Base-by-base conservation (phyloP, 1,140 invertebrate species). In the Lepidotrigona ventralis region DNA sequence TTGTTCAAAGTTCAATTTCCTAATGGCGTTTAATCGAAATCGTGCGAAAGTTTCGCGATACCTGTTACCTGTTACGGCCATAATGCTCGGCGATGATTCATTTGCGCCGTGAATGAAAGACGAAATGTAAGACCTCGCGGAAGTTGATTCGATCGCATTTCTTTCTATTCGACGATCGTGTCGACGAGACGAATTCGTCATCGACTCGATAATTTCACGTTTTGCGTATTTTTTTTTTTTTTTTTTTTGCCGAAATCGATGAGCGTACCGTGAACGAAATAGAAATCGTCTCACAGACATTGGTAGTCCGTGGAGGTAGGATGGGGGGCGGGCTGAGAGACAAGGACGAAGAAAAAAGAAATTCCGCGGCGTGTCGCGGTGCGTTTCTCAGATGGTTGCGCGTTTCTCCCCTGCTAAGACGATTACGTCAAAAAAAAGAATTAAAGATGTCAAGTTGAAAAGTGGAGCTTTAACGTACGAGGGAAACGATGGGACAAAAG, bases 401-500 rank as follows among this genome's bases (percentile, higher is more conserved):
- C 33, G 33, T 33, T 33, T 53, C 39, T 69, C 58, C n/a, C 56
- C 51, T 56, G 70, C 74, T 91, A 90, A 91, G 91, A 88, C 89
- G 91, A 91, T 91, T 91, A 91, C 64, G 78, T 81, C 79, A 68
- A 78, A 88, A 84, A 83, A 86, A 83, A 85, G 85, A 88, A 88
- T 87, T 88, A 86, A 90, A 89, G 85, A 87, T 83, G 90, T 90
- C 90, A 90, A 90, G 88, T 89, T 85, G 87, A 90, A 90, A 91
- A 91, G 90, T 90, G 79, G 78, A 85, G 86, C 70, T 85, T 73
- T 81, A 76, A 78, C 68, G 60, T 83, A 68, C 81, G 64, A 72
- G 66, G 69, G 54, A 77, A 84, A 63, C 70, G 76, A 58, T 29
- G 64, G 23, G 12, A 60, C 58, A 23, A 11, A n/a, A 11, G 58